phyloP scores from a whole-genome alignment of 2,113 vertebrate species.

The Myotis brandtii region DNA sequence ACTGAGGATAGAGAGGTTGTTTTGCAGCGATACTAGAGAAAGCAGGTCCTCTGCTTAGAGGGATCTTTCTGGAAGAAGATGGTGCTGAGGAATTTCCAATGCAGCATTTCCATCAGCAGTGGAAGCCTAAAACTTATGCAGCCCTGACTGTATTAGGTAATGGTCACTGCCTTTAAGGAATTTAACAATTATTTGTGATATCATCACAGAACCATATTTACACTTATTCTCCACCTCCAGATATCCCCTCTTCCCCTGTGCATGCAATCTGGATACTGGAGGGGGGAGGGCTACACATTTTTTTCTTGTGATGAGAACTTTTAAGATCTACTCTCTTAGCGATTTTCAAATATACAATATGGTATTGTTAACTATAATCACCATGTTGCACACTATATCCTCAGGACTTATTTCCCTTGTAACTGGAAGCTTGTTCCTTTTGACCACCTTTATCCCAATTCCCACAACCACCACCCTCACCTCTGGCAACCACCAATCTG shows the following conservation, averaged over 20 bases:
- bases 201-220: not conserved
- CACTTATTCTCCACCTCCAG: not conserved
- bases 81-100: not conserved
- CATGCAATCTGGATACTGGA: not conserved
- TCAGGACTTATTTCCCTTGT: not conserved
- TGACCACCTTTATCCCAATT: not conserved
- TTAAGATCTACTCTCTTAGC: not conserved
- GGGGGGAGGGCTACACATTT: too few species aligned
- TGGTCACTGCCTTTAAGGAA: not conserved
- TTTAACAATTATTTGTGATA: not conserved
- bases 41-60: not conserved
- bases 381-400: not conserved
- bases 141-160: not conserved
- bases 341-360: not conserved
- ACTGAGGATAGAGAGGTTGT: not conserved
- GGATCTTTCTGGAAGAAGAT: slow-evolving; percentile 9
- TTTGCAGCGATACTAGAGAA: not conserved
- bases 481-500: not conserved
- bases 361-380: not conserved
- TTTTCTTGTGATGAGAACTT: slow-evolving; percentile 3
- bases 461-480: not conserved
- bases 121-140: not conserved
- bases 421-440: not conserved
- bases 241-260: not conserved
- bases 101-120: not conserved